Evolutionary conservation across 1,140 invertebrate species (phyloP).

Genomic region (Cephus cinctus): DNA sequence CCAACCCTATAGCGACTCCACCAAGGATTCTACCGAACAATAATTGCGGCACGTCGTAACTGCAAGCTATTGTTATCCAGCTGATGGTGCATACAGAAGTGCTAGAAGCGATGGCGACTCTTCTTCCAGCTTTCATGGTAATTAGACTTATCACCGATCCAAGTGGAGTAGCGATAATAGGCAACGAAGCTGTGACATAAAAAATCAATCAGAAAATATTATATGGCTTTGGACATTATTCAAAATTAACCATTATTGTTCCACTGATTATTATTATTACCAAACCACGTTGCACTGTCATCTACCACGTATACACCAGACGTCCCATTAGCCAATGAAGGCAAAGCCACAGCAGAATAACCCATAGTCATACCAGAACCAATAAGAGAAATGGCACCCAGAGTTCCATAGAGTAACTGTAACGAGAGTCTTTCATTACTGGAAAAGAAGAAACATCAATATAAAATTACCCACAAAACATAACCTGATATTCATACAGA

Average conservation of each 20-base stretch:
- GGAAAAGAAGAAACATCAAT: no score
- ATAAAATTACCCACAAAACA: no score
- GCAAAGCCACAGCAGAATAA: conserved; percentile 38
- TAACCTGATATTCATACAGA: no score
- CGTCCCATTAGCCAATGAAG: conserved; percentile 19
- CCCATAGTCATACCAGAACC: conserved; percentile 37
- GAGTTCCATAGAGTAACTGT: conserved; percentile 20
- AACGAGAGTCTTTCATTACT: no score
- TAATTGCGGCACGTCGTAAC: conserved; percentile 30
- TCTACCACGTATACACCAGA: conserved; percentile 12
- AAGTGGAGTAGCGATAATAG: conserved; percentile 14
- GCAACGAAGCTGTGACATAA: conserved; percentile 19
- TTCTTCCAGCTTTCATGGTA: conserved; percentile 45
- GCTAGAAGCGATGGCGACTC: conserved; percentile 42
- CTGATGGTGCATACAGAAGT: conserved; percentile 48
- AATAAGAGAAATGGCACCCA: conserved; percentile 12
- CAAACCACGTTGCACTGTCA: conserved; percentile 19
- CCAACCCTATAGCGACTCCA: conserved; percentile 44
- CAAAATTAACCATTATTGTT: conserved; percentile 2
- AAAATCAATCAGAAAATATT: conserved; percentile 5
- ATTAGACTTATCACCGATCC: conserved; percentile 18
- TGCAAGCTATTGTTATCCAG: conserved; percentile 51
- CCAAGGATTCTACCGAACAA: conserved; percentile 46
- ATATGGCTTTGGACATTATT: background rate
- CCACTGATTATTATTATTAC: conserved; percentile 12